Evolutionary conservation across 2,888 invertebrate genomes (phyloP), one percentile per base, ranked within the genome.

Genomic region (Melanargia galathea): DNA sequence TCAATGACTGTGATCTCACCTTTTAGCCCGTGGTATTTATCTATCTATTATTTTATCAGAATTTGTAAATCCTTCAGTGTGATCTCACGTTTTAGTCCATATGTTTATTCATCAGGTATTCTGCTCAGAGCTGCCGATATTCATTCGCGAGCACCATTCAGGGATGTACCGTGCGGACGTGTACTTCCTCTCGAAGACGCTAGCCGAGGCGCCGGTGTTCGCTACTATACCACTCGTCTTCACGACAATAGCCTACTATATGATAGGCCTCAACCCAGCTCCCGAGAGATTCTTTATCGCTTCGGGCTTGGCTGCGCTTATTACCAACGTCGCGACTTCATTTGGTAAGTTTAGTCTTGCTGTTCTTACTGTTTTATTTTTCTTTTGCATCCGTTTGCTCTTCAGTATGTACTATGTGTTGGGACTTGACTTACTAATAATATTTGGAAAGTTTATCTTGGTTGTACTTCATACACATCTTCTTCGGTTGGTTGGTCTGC

Each of bases 101-200:
- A 5, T 40, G 18, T 45, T 18, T 45, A 11, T 46, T 46, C 18
- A 13, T 16, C 48, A 97, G 97, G 96, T 97, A 46, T 98, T 98
- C 82, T 97, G 97, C 73, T 93, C 95, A 0, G 98, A 98, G 80
- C 90, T 97, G 35, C 97, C 97, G 0, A 95, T 98, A 66, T 98
- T 98, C 82, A 92, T 97, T 70, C 92, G 97, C 13, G 98, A 98
- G 81, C 95, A 98, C 75, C 94, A 95, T 67, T 97, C 96, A 77
- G 97, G 97, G 43, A 95, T 98, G 93, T 98, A 99, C 77, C 92
- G 98, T 56, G 95, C 96, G 0, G 97, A 97, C 74, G 95, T 97
- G 0, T 98, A 98, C 83, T 98, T 97, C 85, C 81, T 98, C 24
- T 96, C 97, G 61, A 98, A 98, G 90, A 97, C 97, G 0, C 76